phyloP scores from a whole-genome alignment of 1,140 invertebrate species.

The Lineus longissimus region DNA sequence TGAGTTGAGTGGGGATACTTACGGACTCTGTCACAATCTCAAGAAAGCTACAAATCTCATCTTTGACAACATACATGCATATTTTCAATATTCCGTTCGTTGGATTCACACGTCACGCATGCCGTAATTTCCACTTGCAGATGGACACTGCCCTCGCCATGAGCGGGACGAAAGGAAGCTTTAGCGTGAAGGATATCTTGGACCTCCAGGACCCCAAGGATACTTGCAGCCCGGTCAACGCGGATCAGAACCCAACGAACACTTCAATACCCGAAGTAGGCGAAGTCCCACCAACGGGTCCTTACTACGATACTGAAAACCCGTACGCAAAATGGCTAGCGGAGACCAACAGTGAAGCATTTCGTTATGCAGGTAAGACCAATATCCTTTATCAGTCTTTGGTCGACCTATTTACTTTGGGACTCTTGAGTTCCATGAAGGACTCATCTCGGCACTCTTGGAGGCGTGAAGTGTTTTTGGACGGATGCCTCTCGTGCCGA shows the following conservation, averaged over 20 bases:
- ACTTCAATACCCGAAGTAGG: slow-evolving; percentile 25
- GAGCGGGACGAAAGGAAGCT: slow-evolving; percentile 31
- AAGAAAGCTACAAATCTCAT: too few species aligned
- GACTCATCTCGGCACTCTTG: too few species aligned
- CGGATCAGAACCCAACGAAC: slow-evolving; percentile 18
- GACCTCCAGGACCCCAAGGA: slow-evolving; percentile 37
- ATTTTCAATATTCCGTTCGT: too few species aligned
- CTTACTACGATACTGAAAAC: slow-evolving; percentile 41
- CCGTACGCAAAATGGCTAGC: slow-evolving; percentile 46
- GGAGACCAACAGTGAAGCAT: slow-evolving; percentile 29
- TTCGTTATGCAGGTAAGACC: slow-evolving; percentile 35
- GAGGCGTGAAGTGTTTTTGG: too few species aligned
- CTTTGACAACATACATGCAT: too few species aligned
- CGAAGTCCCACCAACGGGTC: slow-evolving; percentile 19
- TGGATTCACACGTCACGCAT: too few species aligned
- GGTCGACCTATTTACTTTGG: not conserved
- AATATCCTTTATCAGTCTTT: not conserved
- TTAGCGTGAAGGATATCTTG: slow-evolving; percentile 46
- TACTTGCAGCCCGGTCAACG: slow-evolving; percentile 24
- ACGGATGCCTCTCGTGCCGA: too few species aligned
- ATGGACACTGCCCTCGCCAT: slow-evolving; percentile 41
- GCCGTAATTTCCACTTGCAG: slow-evolving; percentile 2
- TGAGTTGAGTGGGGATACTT: too few species aligned
- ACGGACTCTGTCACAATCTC: too few species aligned
- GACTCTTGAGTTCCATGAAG: not conserved